Evolutionary conservation across 2,113 vertebrate genomes (phyloP).

Genomic region (Eptesicus fuscus): DNA sequence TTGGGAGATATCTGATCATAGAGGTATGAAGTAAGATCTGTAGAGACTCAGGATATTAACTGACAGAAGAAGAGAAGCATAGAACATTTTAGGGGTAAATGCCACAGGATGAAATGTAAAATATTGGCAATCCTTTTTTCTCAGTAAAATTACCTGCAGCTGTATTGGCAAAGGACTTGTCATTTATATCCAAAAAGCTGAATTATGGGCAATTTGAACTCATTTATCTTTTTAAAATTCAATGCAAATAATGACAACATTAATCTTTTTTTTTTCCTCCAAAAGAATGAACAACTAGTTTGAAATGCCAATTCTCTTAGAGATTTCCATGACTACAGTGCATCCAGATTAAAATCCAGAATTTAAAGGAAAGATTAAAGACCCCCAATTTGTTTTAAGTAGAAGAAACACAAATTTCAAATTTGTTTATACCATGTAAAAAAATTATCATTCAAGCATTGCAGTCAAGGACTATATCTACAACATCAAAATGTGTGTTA

Average conservation of each 20-base stretch:
- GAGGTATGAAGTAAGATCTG: not conserved
- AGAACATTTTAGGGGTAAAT: not conserved
- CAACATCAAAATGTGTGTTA: not conserved
- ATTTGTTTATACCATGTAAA: not conserved
- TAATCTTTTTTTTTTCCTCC: not conserved
- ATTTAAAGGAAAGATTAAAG: constrained; percentile 16
- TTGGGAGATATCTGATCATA: not conserved
- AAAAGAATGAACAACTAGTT: constrained; percentile 28
- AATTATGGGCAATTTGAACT: constrained; percentile 60
- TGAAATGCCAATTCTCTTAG: constrained; percentile 32
- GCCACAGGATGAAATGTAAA: constrained; percentile 45
- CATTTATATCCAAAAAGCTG: constrained; percentile 63
- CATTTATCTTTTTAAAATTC: constrained; percentile 64
- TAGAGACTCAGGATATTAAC: not conserved
- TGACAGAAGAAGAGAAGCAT: not conserved
- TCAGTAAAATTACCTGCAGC: constrained; percentile 68
- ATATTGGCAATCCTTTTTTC: constrained; percentile 54
- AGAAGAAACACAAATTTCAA: not conserved
- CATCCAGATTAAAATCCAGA: constrained; percentile 30
- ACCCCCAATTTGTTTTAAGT: not conserved
- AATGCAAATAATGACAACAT: constrained; percentile 55
- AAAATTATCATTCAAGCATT: not conserved
- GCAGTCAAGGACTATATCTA: not conserved
- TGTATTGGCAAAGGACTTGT: constrained; percentile 65
- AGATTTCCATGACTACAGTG: not conserved